Base-by-base conservation (phyloP, 2,113 vertebrate species). In the Etheostoma cragini region DNA sequence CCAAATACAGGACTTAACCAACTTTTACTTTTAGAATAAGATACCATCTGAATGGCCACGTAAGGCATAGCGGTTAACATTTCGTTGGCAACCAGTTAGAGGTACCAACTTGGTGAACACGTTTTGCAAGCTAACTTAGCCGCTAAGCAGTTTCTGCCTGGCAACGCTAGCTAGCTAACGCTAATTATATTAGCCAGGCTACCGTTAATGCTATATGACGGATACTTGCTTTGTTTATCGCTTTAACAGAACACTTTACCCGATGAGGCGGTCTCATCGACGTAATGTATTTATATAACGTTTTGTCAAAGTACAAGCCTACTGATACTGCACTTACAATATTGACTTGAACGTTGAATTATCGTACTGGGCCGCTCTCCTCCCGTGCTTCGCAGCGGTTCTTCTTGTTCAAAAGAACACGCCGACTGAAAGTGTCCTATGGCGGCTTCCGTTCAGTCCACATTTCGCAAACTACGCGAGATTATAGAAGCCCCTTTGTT, bases 331-430 rank as follows among this genome's bases (percentile, higher is more conserved):
- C 89, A 92, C 93, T 46, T 93, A 93, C 93, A 91, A 92, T 93
- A 81, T 83, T 64, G 61, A 67, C 35, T 90, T 85, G 56, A 76
- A 78, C 82, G 81, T 85, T 85, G 81, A 75, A 65, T 76, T 68
- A 15, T 89, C 63, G 79, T 79, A 78, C 86, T 86, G 88, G 87
- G 91, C 88, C 87, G 90, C 86, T 88, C 73, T 46, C 76, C 84
- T 83, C 70, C 83, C 79, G 76, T 81, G 82, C 80, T 85, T 85
- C 88, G 83, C 81, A 80, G 90, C 91, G 77, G 82, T 82, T 88
- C 77, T 52, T 89, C 88, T 88, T 81, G 86, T 93, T 94, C 88
- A 94, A 93, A 95, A 87, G 90, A 91, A 79, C 90, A 93, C 88
- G 88, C 86, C 80, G 86, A 90, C 49, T 78, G 80, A 70, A 82